Percentiles rank a stretch among this genome's conserved stretches.
Conservation (phyloP, 2,113 vertebrate species). For the Chinchilla lanigera region DNA sequence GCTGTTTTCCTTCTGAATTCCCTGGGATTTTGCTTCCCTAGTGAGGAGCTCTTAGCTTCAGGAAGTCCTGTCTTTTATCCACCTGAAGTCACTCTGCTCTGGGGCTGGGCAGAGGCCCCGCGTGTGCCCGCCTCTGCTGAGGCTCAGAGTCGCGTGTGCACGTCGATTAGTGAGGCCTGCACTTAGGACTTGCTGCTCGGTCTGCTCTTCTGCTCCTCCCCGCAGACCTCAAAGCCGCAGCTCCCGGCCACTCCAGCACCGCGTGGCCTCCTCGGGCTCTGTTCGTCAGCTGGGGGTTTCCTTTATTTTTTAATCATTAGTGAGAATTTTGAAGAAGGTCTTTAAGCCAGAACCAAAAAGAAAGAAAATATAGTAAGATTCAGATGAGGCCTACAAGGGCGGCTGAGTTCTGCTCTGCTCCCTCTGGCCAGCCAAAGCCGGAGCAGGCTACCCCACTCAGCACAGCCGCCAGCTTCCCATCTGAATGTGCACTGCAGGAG, state of each 20-base stretch:
- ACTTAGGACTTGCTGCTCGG: slow-evolving; percentile 52
- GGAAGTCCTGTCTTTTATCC: slow-evolving; percentile 53
- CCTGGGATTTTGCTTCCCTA: not conserved
- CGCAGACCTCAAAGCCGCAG: slow-evolving; percentile 46
- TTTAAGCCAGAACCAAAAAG: slow-evolving; percentile 60
- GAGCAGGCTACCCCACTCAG: not conserved
- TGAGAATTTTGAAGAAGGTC: slow-evolving; percentile 59
- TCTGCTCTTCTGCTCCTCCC: slow-evolving; percentile 15
- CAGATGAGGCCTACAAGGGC: not conserved
- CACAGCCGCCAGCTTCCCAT: not conserved
- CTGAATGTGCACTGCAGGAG: not conserved
- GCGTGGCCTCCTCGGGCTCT: slow-evolving; percentile 40
- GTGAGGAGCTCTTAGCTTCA: not conserved
- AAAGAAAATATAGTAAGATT: slow-evolving; percentile 29
- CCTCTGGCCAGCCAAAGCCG: not conserved
- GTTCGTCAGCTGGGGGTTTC: slow-evolving; percentile 38
- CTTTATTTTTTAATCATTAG: slow-evolving; percentile 51
- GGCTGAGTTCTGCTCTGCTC: not conserved
- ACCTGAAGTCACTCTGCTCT: slow-evolving; percentile 56
- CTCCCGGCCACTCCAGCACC: slow-evolving; percentile 44
- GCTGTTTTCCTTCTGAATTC: slow-evolving; percentile 25
- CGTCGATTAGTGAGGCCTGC: slow-evolving; percentile 51
- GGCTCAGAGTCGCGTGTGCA: not conserved
- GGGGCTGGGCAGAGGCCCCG: not conserved
- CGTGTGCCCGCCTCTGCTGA: not conserved